Conservation (phyloP, 1,140 invertebrate species). For the Theocolax elegans region DNA sequence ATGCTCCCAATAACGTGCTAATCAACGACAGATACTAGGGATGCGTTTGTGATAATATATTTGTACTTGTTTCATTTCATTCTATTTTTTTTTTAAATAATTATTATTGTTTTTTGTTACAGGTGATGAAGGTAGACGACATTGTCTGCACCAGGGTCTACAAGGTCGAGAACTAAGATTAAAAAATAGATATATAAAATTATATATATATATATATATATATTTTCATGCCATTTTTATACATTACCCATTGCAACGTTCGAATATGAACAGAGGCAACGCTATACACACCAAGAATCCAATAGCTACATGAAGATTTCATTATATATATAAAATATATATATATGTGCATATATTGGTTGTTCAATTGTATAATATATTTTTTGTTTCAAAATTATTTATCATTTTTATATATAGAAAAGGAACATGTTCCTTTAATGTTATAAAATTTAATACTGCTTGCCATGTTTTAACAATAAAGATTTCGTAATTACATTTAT, state of each 20-base stretch:
- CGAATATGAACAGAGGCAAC: neutral
- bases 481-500: constrained; percentile 30
- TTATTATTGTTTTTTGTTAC: constrained; percentile 54
- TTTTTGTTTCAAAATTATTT: constrained; percentile 17
- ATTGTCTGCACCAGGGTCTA: constrained; percentile 80
- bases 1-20: too few relatives aligned
- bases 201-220: too few relatives aligned
- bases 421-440: neutral
- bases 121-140: constrained; percentile 78
- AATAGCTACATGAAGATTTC: constrained; percentile 16
- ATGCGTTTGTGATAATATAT: too few relatives aligned
- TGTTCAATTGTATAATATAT: neutral
- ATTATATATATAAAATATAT: neutral
- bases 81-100: too few relatives aligned
- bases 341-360: too few relatives aligned
- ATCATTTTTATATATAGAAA: neutral
- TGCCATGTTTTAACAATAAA: constrained; percentile 33
- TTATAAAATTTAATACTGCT: constrained; percentile 25
- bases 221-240: too few relatives aligned
- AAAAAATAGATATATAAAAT: constrained; percentile 5
- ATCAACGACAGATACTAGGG: too few relatives aligned
- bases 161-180: constrained; percentile 69
- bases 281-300: constrained; percentile 2
- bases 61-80: too few relatives aligned
- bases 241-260: neutral